Evolutionary conservation across 2,888 invertebrate species (phyloP), one percentile per base, ranked within the genome.

Genomic region (Aethes cnicana): DNA sequence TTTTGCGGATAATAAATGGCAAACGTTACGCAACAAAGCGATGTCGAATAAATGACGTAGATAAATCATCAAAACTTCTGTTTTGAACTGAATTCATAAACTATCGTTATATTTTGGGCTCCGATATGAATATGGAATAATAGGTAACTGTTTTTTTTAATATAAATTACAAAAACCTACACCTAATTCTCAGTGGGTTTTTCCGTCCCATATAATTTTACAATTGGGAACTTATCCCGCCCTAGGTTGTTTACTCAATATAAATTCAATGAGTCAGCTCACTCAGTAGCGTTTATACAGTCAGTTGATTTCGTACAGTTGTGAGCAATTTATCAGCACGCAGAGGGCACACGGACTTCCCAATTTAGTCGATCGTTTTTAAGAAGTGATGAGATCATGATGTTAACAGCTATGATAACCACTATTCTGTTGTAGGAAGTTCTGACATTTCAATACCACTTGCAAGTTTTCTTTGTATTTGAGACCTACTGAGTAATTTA

Each of bases 1-100:
- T 37, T 49, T 23, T 5, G 30, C 17, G 23, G 23, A 30, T 43
- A 50, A 44, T 43, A 50, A 50, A 50, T 44, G 36, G 43, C 18
- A 18, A 30, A 18, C 23, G 43, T 32, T 30, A 41, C 8, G 21
- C 36, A 36, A 37, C 36, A 32, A 36, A 33, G 17, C 36, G 23
- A 50, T 36, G 36, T 43, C 36, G 23, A 43, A 44, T 26, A 12
- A 37, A 37, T 50, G 30, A 48, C 26, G 48, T 33, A 39, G 23
- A 18, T 47, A 28, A 36, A 28, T 47, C 43, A 36, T 30, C 30
- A 12, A 23, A 25, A 42, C 6, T 35, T 14, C 49, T 28, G 28
- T 49, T 43, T n/a, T 17, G 23, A 30, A 36, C 17, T 23, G 37
- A 36, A 43, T 28, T 21, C 30, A 43, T 30, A 37, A 30, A 28